Evolutionary conservation across 2,888 invertebrate genomes (phyloP).

Genomic region (Candidula unifasciata): DNA sequence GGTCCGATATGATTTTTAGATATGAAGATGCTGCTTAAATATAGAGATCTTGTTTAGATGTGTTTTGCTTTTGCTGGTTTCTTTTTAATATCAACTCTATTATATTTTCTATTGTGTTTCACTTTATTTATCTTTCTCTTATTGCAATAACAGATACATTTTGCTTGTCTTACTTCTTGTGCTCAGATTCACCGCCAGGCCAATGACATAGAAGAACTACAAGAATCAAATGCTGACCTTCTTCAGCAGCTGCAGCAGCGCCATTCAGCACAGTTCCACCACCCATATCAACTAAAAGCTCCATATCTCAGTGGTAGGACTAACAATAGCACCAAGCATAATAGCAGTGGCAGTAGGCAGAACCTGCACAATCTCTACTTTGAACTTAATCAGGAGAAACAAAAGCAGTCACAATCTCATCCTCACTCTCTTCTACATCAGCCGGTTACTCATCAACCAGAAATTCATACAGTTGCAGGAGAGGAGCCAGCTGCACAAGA

Average conservation of each 20-base stretch:
- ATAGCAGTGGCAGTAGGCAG: conserved; percentile 11
- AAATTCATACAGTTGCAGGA: background rate
- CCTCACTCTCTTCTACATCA: background rate
- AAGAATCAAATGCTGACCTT: conserved; percentile 85
- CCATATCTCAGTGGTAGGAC: background rate
- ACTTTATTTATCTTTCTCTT: background rate
- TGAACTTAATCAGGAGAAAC: conserved; percentile 36
- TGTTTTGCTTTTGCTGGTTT: too few relatives aligned
- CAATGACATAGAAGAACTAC: conserved; percentile 84
- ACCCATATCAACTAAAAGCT: conserved; percentile 5
- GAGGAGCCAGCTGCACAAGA: background rate
- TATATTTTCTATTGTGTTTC: background rate
- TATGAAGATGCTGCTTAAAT: too few relatives aligned
- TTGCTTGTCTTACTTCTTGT: background rate
- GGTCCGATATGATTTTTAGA: too few relatives aligned
- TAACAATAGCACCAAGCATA: background rate
- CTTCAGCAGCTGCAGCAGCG: conserved; percentile 85
- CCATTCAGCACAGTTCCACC: conserved; percentile 58
- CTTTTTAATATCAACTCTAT: background rate
- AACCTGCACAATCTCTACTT: conserved; percentile 11
- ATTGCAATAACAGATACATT: background rate
- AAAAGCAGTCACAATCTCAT: background rate
- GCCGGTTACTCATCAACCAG: background rate
- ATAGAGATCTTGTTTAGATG: too few relatives aligned
- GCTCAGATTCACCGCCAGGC: conserved; percentile 77